A percentile compares a stretch with the other conserved stretches of the same genome.
Evolutionary conservation across 1,140 invertebrate genomes (phyloP).

Genomic region (Spodoptera litura): DNA sequence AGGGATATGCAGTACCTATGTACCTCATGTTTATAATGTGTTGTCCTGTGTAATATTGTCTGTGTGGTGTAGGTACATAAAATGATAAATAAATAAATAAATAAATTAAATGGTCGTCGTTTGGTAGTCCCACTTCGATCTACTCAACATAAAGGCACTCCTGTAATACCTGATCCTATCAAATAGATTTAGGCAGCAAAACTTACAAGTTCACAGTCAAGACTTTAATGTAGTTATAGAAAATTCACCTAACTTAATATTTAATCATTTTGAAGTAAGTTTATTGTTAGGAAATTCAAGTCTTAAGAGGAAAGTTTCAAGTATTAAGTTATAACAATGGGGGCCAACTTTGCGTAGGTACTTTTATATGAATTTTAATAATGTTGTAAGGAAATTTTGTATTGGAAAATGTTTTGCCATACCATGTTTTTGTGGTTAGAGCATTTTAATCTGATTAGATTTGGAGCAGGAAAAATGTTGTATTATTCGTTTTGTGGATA

Average conservation of each 20-base stretch:
- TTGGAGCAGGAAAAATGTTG: not conserved
- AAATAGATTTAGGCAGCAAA: too few relatives aligned
- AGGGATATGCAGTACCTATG: too few relatives aligned
- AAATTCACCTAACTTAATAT: constrained; percentile 44
- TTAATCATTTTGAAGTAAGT: constrained; percentile 41
- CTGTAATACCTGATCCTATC: too few relatives aligned
- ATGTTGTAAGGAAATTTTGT: constrained; percentile 11
- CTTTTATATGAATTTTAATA: constrained; percentile 40
- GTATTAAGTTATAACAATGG: constrained; percentile 47
- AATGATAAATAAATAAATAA: too few relatives aligned
- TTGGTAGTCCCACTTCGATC: too few relatives aligned
- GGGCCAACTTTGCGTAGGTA: constrained; percentile 22
- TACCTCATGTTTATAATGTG: too few relatives aligned
- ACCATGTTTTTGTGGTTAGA: not conserved
- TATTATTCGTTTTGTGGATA: too few relatives aligned
- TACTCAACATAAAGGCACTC: too few relatives aligned
- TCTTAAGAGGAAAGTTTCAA: constrained; percentile 42
- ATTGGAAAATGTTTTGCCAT: constrained; percentile 3
- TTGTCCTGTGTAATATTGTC: too few relatives aligned
- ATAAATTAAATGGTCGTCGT: too few relatives aligned
- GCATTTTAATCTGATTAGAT: not conserved
- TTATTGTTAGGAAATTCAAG: constrained; percentile 47
- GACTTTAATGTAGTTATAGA: constrained; percentile 36
- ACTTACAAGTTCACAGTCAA: constrained; percentile 31
- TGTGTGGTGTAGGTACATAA: too few relatives aligned